These are phyloP conservation scores for Calidris pugnax DNA, from an alignment of 2,113 vertebrate species.

Conservation along the genomic window DNA sequence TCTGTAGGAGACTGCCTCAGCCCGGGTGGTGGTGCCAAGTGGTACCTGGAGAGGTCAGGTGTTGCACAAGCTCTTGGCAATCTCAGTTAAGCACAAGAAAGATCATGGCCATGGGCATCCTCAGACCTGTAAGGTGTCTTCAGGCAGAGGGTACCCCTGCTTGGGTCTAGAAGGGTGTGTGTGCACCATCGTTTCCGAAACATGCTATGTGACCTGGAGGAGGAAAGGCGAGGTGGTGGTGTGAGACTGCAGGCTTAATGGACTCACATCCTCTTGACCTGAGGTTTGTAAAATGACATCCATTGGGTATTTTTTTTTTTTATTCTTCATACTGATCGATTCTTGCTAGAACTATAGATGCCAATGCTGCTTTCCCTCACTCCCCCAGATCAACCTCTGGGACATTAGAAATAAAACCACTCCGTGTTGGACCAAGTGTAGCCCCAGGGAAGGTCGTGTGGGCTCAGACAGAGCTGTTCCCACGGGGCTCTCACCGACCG, in stretches of 20 bases:
- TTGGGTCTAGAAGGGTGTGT: not conserved
- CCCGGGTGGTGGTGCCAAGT: not conserved
- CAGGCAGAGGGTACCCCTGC: not conserved
- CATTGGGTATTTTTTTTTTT: not conserved
- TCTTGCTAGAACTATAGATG: not conserved
- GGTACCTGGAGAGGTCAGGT: not conserved
- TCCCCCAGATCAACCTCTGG: not conserved
- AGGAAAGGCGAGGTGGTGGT: not conserved
- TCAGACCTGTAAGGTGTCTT: not conserved
- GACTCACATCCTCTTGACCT: fast-evolving
- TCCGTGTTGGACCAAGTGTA: fast-evolving
- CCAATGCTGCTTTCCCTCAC: fast-evolving
- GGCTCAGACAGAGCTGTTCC: not conserved
- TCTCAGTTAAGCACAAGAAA: not conserved
- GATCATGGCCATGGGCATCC: not conserved
- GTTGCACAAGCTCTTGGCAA: not conserved
- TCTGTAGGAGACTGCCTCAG: not conserved
- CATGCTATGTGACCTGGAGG: fast-evolving
- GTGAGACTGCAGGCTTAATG: not conserved
- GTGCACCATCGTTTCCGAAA: not conserved
- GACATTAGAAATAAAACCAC: not conserved
- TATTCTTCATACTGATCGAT: not conserved
- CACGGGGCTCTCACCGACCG: not conserved
- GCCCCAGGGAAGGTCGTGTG: not conserved
- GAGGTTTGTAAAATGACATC: not conserved